phyloP scores from a whole-genome alignment of 2,888 invertebrate species.

The Microplitis manilae region DNA sequence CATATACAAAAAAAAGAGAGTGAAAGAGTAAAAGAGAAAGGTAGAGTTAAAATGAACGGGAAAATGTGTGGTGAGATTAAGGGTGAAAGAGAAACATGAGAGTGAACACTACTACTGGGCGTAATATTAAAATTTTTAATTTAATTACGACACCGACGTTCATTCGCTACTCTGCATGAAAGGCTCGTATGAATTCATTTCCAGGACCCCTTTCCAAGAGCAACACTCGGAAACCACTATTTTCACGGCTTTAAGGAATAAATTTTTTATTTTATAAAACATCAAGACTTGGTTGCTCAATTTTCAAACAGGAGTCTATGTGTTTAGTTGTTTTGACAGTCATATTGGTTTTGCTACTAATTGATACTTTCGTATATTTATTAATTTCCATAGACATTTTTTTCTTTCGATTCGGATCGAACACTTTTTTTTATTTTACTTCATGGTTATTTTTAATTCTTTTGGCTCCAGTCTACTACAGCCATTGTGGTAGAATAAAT shows the following conservation, averaged over 20 bases:
- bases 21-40: neutral
- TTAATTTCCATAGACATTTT: too few species aligned
- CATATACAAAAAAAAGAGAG: conserved; percentile 18
- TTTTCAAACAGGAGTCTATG: conserved; percentile 1
- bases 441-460: conserved; percentile 21
- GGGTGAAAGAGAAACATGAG: conserved; percentile 14
- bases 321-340: neutral
- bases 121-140: conserved; percentile 60
- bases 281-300: neutral
- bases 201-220: conserved; percentile 28
- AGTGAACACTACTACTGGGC: conserved; percentile 27
- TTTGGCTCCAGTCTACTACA: neutral
- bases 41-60: conserved; percentile 13
- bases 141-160: conserved; percentile 52
- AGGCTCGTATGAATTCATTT: conserved; percentile 42
- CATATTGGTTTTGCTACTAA: too few species aligned
- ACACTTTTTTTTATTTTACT: neutral
- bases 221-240: conserved; percentile 24
- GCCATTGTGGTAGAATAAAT: conserved; percentile 26
- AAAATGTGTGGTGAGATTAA: neutral
- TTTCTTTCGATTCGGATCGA: neutral
- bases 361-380: too few species aligned
- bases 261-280: conserved; percentile 14
- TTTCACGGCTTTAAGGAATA: conserved; percentile 32
- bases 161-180: conserved; percentile 37